phyloP scores from a whole-genome alignment of 2,888 invertebrate species.

The Odontothrips loti region DNA sequence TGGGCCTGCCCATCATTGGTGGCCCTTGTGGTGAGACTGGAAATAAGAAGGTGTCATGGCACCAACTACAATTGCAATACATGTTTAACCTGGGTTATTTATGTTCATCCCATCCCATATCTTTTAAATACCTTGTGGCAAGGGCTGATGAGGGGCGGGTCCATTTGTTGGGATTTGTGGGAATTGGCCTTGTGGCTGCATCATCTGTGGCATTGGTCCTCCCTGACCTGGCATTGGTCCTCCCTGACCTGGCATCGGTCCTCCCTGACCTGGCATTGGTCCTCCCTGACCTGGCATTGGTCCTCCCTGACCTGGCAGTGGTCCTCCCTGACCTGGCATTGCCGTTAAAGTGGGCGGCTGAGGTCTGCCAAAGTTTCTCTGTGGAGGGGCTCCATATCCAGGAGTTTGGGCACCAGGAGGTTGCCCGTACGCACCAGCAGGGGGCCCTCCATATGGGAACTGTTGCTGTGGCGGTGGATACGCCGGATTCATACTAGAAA shows the following conservation, averaged over 20 bases:
- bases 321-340: background rate
- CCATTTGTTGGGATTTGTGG: background rate
- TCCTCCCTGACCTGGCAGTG: background rate
- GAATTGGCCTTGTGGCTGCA: too few species aligned
- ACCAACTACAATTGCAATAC: background rate
- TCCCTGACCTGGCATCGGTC: background rate
- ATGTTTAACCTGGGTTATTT: background rate
- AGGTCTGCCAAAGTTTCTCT: background rate
- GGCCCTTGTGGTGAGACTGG: background rate
- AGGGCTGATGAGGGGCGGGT: background rate
- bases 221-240: background rate
- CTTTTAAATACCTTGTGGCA: background rate
- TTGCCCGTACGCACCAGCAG: background rate
- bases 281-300: background rate
- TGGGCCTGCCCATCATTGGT: background rate
- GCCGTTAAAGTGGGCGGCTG: background rate
- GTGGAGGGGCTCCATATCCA: background rate
- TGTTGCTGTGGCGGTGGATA: slow-evolving; percentile 1
- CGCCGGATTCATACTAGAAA: slow-evolving; percentile 4
- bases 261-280: background rate
- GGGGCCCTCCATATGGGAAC: background rate
- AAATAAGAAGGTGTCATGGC: background rate
- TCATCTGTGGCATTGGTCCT: background rate
- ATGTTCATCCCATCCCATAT: background rate
- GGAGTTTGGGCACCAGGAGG: background rate